These are phyloP conservation scores for Theonella swinhoei DNA, from an alignment of 37 sponge, comb jelly and placozoan genomes.

Conservation along the genomic window DNA sequence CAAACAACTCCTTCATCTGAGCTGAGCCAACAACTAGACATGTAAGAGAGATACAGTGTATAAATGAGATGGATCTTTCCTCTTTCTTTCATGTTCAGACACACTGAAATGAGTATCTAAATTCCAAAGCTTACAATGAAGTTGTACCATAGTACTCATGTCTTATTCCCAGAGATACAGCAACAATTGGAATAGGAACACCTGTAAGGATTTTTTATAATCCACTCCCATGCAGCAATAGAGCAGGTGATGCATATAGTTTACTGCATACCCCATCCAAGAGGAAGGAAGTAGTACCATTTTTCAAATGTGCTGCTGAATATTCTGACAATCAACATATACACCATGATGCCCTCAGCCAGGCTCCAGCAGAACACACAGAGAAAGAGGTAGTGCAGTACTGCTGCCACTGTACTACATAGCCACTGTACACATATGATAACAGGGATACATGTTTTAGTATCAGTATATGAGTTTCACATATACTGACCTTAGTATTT, in stretches of 20 bases:
- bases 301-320: background rate
- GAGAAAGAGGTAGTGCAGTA: slow-evolving; percentile 42
- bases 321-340: slow-evolving; percentile 38
- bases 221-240: background rate
- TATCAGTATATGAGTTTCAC: background rate
- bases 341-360: slow-evolving; percentile 51
- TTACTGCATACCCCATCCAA: slow-evolving; percentile 39
- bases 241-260: background rate
- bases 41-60: background rate
- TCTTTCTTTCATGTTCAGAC: background rate
- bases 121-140: slow-evolving; percentile 4
- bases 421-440: slow-evolving; percentile 10
- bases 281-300: slow-evolving; percentile 29
- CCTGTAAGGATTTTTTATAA: background rate
- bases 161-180: slow-evolving; percentile 10
- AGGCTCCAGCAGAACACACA: slow-evolving; percentile 56
- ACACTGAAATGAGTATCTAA: no score
- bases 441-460: background rate
- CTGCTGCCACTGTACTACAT: slow-evolving; percentile 24
- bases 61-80: background rate
- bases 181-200: slow-evolving; percentile 19
- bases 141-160: slow-evolving; percentile 16
- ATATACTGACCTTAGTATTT: background rate
- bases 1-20: slow-evolving; percentile 27
- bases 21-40: slow-evolving; percentile 48